A percentile compares a stretch with the other conserved stretches of the same genome.
These are phyloP conservation scores for Cydia strobilella DNA, from an alignment of 1,140 invertebrate species.

Conservation along the genomic window DNA sequence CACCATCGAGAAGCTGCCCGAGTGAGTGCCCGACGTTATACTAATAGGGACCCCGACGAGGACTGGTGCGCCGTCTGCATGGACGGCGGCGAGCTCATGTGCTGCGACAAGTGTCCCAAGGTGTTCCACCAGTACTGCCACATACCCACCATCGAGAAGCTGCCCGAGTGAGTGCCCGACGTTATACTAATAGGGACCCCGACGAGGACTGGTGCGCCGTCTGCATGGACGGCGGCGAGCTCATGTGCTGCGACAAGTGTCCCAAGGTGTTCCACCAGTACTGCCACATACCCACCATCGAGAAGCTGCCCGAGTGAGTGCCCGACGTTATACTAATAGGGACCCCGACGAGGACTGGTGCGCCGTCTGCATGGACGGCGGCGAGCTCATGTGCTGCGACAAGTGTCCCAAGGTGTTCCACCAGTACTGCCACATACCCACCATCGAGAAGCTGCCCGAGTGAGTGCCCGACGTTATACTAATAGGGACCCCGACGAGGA, in stretches of 20 bases:
- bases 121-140: constrained; percentile 97
- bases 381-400: constrained; percentile 96
- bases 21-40: constrained; percentile 84
- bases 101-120: constrained; percentile 96
- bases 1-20: constrained; percentile 87
- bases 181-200: no score
- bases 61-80: constrained; percentile 98
- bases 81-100: constrained; percentile 96
- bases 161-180: constrained; percentile 86
- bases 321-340: no score
- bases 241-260: constrained; percentile 96
- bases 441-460: constrained; percentile 88
- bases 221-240: constrained; percentile 96
- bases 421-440: constrained; percentile 95
- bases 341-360: constrained; percentile 98
- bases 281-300: constrained; percentile 94
- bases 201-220: constrained; percentile 98
- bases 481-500: constrained; percentile 96
- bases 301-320: constrained; percentile 87
- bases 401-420: constrained; percentile 97
- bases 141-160: constrained; percentile 90
- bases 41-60: constrained; percentile 95
- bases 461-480: no score
- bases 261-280: constrained; percentile 96
- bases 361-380: constrained; percentile 96